A percentile compares a stretch with the other conserved stretches of the same genome.
phyloP scores from a whole-genome alignment of 2,797 vertebrate species.

The Darevskia nairensis region DNA sequence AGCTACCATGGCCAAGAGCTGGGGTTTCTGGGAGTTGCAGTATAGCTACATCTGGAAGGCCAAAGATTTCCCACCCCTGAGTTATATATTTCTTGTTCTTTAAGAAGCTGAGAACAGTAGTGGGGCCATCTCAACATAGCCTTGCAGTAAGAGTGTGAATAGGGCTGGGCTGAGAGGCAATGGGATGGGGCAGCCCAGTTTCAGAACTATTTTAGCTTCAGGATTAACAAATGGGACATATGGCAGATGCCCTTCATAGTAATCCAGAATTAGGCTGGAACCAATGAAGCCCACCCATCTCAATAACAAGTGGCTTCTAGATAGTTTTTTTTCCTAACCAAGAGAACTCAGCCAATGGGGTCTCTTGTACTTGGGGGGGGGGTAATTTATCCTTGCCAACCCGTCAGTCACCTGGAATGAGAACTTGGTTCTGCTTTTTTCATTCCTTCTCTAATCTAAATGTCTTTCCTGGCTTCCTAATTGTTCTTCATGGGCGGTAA shows the following conservation, averaged over 20 bases:
- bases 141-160: neutral
- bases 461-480: slow-evolving; percentile 55
- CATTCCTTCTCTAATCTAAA: slow-evolving; percentile 49
- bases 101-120: neutral
- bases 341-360: slow-evolving; percentile 26
- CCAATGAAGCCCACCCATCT: neutral
- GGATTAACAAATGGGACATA: neutral
- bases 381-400: slow-evolving; percentile 50
- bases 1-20: no score
- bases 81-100: neutral
- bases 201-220: neutral
- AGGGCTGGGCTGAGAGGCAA: neutral
- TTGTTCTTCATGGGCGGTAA: slow-evolving; percentile 70
- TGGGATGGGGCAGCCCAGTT: neutral
- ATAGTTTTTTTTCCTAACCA: slow-evolving; percentile 47
- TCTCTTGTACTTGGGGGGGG: slow-evolving; percentile 35
- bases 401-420: slow-evolving; percentile 32
- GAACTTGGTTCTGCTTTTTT: slow-evolving; percentile 29
- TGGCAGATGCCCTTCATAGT: neutral
- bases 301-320: slow-evolving; percentile 1
- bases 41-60: neutral
- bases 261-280: neutral
- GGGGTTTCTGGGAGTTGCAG: no score
- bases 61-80: neutral
- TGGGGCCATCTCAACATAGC: neutral